phyloP scores from a whole-genome alignment of 2,113 vertebrate species.

The Odontophorus gujanensis region DNA sequence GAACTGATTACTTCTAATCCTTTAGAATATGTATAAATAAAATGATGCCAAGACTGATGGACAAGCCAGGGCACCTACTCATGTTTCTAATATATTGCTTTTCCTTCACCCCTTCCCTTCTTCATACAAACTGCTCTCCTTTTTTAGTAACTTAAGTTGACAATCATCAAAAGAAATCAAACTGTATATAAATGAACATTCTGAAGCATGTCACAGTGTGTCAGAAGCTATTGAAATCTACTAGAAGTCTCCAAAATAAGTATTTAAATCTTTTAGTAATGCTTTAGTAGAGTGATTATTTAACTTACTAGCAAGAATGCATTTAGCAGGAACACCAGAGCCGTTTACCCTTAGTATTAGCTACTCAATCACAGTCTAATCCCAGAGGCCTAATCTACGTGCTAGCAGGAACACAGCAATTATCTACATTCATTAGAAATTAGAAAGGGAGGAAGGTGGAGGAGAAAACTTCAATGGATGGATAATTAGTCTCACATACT shows the following conservation, averaged over 20 bases:
- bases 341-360: slow-evolving; percentile 76
- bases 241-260: slow-evolving; percentile 45
- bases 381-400: slow-evolving; percentile 65
- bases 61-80: slow-evolving; percentile 75
- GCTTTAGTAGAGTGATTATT: slow-evolving; percentile 62
- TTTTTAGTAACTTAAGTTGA: slow-evolving; percentile 77
- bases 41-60: slow-evolving; percentile 75
- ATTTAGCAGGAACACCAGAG: slow-evolving; percentile 60
- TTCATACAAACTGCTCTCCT: slow-evolving; percentile 70
- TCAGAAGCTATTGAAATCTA: slow-evolving; percentile 77
- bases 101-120: background rate
- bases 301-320: slow-evolving; percentile 69
- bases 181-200: slow-evolving; percentile 68
- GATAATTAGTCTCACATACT: slow-evolving; percentile 75
- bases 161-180: slow-evolving; percentile 81
- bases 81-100: slow-evolving; percentile 74
- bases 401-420: slow-evolving; percentile 72
- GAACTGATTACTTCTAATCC: slow-evolving; percentile 79
- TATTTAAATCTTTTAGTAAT: slow-evolving; percentile 69
- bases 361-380: slow-evolving; percentile 70
- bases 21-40: slow-evolving; percentile 77
- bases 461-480: slow-evolving; percentile 59
- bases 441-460: background rate
- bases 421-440: slow-evolving; percentile 72
- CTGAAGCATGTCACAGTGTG: slow-evolving; percentile 70